Base-by-base conservation (phyloP, 2,113 vertebrate species). In the Rhabdornis inornatus region DNA sequence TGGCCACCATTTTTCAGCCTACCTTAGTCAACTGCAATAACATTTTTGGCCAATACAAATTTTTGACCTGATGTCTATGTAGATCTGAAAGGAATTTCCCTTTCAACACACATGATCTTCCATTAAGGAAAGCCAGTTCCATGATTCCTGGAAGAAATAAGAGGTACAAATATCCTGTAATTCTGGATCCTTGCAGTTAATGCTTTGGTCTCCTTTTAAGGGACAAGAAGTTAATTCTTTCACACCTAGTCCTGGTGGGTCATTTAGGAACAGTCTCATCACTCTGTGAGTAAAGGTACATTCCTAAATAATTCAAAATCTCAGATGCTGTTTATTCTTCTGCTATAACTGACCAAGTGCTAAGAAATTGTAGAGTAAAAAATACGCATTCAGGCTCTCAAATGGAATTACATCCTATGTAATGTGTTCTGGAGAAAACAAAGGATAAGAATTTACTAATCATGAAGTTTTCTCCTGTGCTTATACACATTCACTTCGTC, bases 71-170 rank as follows among this genome's bases (percentile, higher is more conserved):
- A 89, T 80, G 59, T 61, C 74, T 97, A 37, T 53, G 37, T 39
- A 85, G 59, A 75, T 87, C 49, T 65, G 70, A 94, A 95, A 94
- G 69, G 77, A 89, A 92, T 94, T 95, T 96, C 37, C 59, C 55
- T 37, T 89, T 60, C 55, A n/a, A 68, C 52, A 82, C 78, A 42
- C 66, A 72, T 25, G 78, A 89, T 79, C 70, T 91, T 84, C 91
- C 81, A 85, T 45, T 59, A 90, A 80, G 45, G 70, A 92, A 84
- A 95, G 74, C 66, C 87, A 92, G 59, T 89, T 95, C 78, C 55
- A 70, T 39, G 37, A 72, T 76, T 95, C 87, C 63, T 94, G 87
- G 84, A 94, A 95, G 37, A 83, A 85, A 76, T 83, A 89, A 55
- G 42, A 28, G 50, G 31, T 68, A 85, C 31, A 89, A 78, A 87